A percentile compares a stretch with the other conserved stretches of the same genome.
These are phyloP conservation scores for Mycetomoellerius zeteki DNA, from an alignment of 1,140 invertebrate genomes.

Conservation along the genomic window DNA sequence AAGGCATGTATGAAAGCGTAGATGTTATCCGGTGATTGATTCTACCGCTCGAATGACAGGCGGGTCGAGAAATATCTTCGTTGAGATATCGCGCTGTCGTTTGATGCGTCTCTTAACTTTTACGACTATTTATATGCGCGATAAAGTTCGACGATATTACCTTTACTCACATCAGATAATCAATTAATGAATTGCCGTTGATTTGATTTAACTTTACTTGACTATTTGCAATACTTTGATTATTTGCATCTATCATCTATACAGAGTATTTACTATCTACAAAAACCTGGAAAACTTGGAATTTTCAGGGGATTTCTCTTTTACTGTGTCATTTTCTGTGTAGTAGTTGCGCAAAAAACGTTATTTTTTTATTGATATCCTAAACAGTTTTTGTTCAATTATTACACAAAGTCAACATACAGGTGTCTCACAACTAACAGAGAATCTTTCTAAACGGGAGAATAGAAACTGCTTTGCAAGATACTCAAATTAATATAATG, in stretches of 20 bases:
- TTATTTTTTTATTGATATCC: too few relatives aligned
- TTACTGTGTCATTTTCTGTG: too few relatives aligned
- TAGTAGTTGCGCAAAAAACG: too few relatives aligned
- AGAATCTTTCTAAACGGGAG: background rate
- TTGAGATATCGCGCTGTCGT: background rate
- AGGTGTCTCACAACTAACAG: too few relatives aligned
- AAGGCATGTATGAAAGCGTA: background rate
- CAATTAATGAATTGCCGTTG: background rate
- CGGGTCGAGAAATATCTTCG: background rate
- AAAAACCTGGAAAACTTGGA: too few relatives aligned
- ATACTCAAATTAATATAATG: conserved; percentile 43
- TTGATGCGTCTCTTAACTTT: background rate
- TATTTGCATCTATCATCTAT: too few relatives aligned
- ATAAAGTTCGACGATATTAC: background rate
- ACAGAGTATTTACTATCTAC: too few relatives aligned
- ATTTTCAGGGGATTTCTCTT: too few relatives aligned
- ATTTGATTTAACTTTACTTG: background rate
- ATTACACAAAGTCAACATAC: too few relatives aligned
- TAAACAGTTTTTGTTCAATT: too few relatives aligned
- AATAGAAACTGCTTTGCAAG: background rate
- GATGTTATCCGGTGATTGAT: conserved; percentile 36
- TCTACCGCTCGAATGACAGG: background rate
- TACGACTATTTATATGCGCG: background rate
- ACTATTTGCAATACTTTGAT: background rate
- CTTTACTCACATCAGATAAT: background rate